Conservation (phyloP, 2,797 vertebrate genomes). For the Gymnodraco acuticeps region DNA sequence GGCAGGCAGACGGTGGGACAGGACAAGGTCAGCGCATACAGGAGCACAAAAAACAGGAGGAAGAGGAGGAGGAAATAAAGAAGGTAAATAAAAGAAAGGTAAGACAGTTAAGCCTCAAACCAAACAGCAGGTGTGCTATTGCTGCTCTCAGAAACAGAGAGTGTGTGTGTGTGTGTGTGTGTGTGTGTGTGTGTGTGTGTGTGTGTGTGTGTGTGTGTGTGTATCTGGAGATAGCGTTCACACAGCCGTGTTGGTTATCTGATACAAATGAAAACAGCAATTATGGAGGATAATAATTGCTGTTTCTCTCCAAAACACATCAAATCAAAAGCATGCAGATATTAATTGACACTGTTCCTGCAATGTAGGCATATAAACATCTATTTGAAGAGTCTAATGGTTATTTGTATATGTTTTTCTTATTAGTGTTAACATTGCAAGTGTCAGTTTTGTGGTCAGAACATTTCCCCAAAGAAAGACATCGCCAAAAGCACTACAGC, state of each 20-base stretch:
- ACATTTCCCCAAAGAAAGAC: constrained; percentile 6
- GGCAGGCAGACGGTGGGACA: constrained; percentile 76
- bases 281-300: constrained; percentile 76
- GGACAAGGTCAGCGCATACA: constrained; percentile 79
- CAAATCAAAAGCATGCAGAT: constrained; percentile 72
- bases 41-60: constrained; percentile 81
- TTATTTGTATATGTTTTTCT: constrained; percentile 6
- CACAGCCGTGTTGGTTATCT: constrained; percentile 76
- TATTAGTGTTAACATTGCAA: not conserved
- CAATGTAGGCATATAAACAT: constrained; percentile 29
- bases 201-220: constrained; percentile 7
- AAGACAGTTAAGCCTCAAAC: constrained; percentile 77
- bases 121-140: constrained; percentile 74
- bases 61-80: constrained; percentile 79
- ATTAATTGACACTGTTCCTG: constrained; percentile 52
- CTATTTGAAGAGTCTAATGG: not conserved
- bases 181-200: constrained; percentile 17
- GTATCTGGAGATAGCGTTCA: constrained; percentile 47
- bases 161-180: constrained; percentile 10
- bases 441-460: not conserved
- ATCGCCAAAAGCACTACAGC: constrained; percentile 13
- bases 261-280: constrained; percentile 79
- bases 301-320: constrained; percentile 64
- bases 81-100: constrained; percentile 78
- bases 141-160: constrained; percentile 54